Evolutionary conservation across 2,797 vertebrate species (phyloP).

Genomic region (Spondyliosoma cantharus): DNA sequence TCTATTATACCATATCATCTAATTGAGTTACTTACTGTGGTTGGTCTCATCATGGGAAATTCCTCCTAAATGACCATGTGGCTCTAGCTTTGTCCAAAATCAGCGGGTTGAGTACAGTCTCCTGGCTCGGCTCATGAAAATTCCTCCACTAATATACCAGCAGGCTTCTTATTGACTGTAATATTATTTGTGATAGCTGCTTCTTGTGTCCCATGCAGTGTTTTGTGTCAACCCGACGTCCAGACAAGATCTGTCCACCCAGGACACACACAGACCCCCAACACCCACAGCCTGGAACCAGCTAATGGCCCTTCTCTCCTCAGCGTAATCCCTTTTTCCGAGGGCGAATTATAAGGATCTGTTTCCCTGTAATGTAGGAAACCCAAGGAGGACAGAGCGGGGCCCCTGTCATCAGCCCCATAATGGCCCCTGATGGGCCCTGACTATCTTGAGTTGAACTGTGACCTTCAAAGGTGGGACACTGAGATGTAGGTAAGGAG

Average conservation of each 20-base stretch:
- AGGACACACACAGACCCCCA: conserved; percentile 41
- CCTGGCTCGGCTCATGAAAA: conserved; percentile 55
- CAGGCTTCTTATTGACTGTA: conserved; percentile 45
- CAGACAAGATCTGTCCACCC: conserved; percentile 72
- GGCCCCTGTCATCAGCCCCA: conserved; percentile 88
- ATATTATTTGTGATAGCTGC: conserved; percentile 53
- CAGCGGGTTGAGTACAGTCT: conserved; percentile 15
- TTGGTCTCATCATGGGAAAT: conserved; percentile 35
- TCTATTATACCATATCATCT: conserved; percentile 27
- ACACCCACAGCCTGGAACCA: conserved; percentile 72
- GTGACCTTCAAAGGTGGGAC: conserved; percentile 88
- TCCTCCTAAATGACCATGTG: conserved; percentile 55
- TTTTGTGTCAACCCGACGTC: conserved; percentile 62
- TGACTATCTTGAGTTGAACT: conserved; percentile 85
- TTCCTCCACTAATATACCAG: conserved; percentile 61
- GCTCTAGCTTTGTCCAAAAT: conserved; percentile 35
- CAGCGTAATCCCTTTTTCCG: conserved; percentile 85
- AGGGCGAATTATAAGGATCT: conserved; percentile 86
- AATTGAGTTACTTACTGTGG: conserved; percentile 19
- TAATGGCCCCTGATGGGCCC: conserved; percentile 85
- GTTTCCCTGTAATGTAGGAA: conserved; percentile 88
- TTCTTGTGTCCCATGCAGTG: conserved; percentile 37
- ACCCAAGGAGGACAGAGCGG: conserved; percentile 85
- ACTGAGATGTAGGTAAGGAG: conserved; percentile 55
- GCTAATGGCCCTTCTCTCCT: conserved; percentile 84